Conservation (phyloP, 2,113 vertebrate species). For the Oenanthe melanoleuca region DNA sequence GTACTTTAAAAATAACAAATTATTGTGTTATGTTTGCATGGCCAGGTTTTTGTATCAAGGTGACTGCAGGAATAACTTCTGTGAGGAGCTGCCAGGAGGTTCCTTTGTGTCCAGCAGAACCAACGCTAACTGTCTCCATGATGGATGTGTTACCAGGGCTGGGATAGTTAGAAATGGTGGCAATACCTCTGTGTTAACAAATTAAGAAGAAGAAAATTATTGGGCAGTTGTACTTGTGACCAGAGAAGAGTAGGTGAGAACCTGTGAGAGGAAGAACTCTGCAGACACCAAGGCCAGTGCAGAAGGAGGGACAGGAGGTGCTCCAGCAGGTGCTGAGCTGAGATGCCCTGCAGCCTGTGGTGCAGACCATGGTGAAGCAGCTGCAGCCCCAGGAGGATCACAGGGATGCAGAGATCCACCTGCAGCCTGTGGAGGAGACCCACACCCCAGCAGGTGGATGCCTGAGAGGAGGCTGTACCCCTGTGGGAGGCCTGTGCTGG, state of each 20-base stretch:
- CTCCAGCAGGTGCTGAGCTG: not conserved
- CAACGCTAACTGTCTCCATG: not conserved
- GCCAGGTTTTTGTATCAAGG: not conserved
- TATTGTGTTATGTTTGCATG: not conserved
- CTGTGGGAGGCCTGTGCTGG: no score
- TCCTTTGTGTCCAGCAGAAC: not conserved
- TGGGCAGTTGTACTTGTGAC: not conserved
- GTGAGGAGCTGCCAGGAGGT: not conserved
- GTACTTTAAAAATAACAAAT: not conserved
- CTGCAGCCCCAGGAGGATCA: not conserved
- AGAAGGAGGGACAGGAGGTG: not conserved
- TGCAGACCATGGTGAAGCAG: rapidly evolving
- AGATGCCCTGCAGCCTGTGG: not conserved
- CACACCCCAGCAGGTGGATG: no score
- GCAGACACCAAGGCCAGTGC: no score
- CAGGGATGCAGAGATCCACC: not conserved
- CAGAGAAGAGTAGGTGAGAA: not conserved
- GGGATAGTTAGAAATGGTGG: not conserved
- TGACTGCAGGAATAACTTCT: not conserved
- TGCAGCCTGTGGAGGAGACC: not conserved
- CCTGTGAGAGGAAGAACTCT: not conserved
- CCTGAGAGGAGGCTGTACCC: no score
- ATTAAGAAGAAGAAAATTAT: not conserved
- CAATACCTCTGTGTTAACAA: not conserved
- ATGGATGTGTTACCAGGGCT: not conserved